Conservation (phyloP, 2,113 vertebrate genomes). For the Quiscalus mexicanus region DNA sequence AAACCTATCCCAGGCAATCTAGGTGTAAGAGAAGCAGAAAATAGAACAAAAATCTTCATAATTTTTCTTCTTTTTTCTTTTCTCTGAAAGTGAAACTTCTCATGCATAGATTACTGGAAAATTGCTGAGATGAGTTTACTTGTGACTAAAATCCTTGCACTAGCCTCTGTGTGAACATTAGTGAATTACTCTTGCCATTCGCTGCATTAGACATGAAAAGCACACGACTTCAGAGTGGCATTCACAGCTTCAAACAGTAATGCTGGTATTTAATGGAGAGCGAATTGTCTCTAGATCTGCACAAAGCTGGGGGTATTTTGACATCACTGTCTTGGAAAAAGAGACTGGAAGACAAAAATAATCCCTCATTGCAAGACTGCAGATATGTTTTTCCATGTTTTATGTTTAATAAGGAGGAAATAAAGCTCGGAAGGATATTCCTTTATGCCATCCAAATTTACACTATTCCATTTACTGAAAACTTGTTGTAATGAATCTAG, state of each 20-base stretch:
- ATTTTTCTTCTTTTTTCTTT: not conserved
- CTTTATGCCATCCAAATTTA: not conserved
- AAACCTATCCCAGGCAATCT: not conserved
- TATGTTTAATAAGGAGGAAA: conserved; percentile 24
- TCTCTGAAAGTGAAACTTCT: not conserved
- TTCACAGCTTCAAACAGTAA: not conserved
- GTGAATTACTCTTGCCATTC: not conserved
- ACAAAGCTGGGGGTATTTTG: not conserved
- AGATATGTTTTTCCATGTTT: not conserved
- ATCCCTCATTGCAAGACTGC: not conserved
- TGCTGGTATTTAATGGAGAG: not conserved
- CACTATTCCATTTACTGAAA: not conserved
- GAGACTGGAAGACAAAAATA: not conserved
- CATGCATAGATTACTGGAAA: not conserved
- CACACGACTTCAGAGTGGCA: not conserved
- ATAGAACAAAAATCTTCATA: not conserved
- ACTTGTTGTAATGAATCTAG: not conserved
- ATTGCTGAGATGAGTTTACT: not conserved
- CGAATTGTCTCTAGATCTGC: not conserved
- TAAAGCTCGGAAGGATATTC: conserved; percentile 3
- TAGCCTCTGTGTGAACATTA: not conserved
- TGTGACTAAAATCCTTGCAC: not conserved
- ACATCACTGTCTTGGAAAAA: not conserved
- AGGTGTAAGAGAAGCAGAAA: not conserved
- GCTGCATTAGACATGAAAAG: not conserved